These are phyloP conservation scores for Melanostoma scalare DNA, from an alignment of 2,888 invertebrate genomes.

Conservation along the genomic window DNA sequence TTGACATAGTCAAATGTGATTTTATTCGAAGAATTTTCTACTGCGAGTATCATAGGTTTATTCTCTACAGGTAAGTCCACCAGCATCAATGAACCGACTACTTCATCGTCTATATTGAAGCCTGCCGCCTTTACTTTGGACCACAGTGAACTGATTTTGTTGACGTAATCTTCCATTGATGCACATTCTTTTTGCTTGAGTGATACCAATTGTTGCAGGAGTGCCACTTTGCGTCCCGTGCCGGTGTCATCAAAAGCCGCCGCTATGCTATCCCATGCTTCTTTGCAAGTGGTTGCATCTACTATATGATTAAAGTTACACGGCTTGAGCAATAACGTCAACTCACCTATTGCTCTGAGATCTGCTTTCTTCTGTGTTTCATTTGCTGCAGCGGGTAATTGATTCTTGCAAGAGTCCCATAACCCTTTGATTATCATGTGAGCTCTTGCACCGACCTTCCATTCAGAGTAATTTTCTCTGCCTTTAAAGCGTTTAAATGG, in stretches of 20 bases:
- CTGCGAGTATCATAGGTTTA: no score
- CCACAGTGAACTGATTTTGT: no score
- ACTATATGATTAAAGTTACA: slow-evolving; percentile 36
- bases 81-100: no score
- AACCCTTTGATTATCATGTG: slow-evolving; percentile 40
- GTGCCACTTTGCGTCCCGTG: slow-evolving; percentile 50
- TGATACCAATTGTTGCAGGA: slow-evolving; percentile 47
- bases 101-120: no score
- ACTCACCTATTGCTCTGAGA: slow-evolving; percentile 47
- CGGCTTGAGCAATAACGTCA: slow-evolving; percentile 40
- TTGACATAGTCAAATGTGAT: slow-evolving; percentile 48
- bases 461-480: slow-evolving; percentile 39
- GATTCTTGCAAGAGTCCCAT: slow-evolving; percentile 22
- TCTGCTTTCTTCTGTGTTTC: slow-evolving; percentile 72
- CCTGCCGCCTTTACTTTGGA: no score
- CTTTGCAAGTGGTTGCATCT: slow-evolving; percentile 31
- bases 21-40: no score
- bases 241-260: slow-evolving; percentile 51
- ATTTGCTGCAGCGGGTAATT: slow-evolving; percentile 68
- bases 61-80: no score
- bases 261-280: slow-evolving; percentile 44
- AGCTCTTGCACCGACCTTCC: slow-evolving; percentile 30
- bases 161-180: no score
- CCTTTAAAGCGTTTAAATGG: no score
- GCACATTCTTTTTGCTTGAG: slow-evolving; percentile 31